Percentiles rank a stretch among this genome's conserved stretches.
These are phyloP conservation scores for Hoplodrina blanda DNA, from an alignment of 2,888 invertebrate genomes.

Conservation along the genomic window DNA sequence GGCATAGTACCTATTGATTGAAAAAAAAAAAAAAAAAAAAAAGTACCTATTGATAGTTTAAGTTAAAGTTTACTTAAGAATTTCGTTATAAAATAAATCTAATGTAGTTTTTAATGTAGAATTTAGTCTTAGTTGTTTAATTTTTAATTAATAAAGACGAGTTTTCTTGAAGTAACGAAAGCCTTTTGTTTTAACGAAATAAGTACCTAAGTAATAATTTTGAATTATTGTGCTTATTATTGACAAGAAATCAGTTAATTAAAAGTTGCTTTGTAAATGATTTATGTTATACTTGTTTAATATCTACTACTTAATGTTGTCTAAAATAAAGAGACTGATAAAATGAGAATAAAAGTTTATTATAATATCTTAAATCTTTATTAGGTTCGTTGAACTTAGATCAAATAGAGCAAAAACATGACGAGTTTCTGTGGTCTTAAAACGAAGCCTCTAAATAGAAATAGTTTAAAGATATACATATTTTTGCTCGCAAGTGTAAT, in stretches of 20 bases:
- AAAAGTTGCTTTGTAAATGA: slow-evolving; percentile 9
- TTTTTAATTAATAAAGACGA: slow-evolving; percentile 9
- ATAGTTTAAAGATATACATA: background rate
- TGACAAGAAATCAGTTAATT: background rate
- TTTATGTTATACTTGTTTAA: slow-evolving; percentile 2
- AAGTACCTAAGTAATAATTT: slow-evolving; percentile 15
- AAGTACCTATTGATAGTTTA: slow-evolving; percentile 51
- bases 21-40: too few species aligned
- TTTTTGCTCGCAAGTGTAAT: slow-evolving; percentile 53
- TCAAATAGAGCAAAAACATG: background rate
- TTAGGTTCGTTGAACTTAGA: background rate
- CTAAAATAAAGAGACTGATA: background rate
- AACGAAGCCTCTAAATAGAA: too few species aligned
- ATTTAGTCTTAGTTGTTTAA: slow-evolving; percentile 1
- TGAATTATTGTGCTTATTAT: background rate
- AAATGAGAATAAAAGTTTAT: slow-evolving; percentile 2
- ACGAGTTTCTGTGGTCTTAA: background rate
- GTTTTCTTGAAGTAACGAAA: background rate
- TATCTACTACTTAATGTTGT: slow-evolving; percentile 23
- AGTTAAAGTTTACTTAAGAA: slow-evolving; percentile 22
- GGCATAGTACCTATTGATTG: slow-evolving; percentile 37
- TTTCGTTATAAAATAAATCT: slow-evolving; percentile 9
- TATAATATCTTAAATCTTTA: background rate
- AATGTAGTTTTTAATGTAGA: background rate
- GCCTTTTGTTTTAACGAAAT: slow-evolving; percentile 16